Conservation (phyloP, 2,888 invertebrate genomes). For the Rutpela maculata region DNA sequence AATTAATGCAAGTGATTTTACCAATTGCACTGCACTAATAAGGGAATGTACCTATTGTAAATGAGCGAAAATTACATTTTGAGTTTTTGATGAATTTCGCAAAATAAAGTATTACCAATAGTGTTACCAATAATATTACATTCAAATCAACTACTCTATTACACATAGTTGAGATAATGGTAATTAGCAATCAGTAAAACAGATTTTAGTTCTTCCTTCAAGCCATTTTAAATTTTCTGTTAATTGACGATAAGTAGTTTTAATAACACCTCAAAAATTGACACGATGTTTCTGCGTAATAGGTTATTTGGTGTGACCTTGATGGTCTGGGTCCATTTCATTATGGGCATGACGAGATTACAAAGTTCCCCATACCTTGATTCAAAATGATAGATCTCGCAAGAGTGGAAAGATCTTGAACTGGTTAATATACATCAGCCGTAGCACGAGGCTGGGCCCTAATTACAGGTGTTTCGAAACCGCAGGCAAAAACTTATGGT, state of each 20-base stretch:
- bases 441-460: conserved; percentile 56
- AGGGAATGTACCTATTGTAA: no score
- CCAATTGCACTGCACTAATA: no score
- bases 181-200: not conserved
- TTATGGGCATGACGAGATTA: conserved; percentile 20
- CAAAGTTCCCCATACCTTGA: conserved; percentile 10
- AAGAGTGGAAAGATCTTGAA: conserved; percentile 27
- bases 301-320: conserved; percentile 17
- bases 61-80: no score
- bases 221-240: not conserved
- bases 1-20: no score
- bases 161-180: not conserved
- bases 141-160: no score
- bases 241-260: not conserved
- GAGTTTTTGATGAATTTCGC: no score
- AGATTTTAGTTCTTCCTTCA: not conserved
- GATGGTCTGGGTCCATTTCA: conserved; percentile 22
- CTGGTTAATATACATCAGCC: conserved; percentile 42
- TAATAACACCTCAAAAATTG: not conserved
- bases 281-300: not conserved
- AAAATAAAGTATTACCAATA: no score
- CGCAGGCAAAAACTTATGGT: conserved; percentile 59
- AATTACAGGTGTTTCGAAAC: conserved; percentile 63
- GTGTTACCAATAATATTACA: no score
- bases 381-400: conserved; percentile 20